These are phyloP conservation scores for Sturmia bella DNA, from an alignment of 2,888 invertebrate species.

Conservation along the genomic window DNA sequence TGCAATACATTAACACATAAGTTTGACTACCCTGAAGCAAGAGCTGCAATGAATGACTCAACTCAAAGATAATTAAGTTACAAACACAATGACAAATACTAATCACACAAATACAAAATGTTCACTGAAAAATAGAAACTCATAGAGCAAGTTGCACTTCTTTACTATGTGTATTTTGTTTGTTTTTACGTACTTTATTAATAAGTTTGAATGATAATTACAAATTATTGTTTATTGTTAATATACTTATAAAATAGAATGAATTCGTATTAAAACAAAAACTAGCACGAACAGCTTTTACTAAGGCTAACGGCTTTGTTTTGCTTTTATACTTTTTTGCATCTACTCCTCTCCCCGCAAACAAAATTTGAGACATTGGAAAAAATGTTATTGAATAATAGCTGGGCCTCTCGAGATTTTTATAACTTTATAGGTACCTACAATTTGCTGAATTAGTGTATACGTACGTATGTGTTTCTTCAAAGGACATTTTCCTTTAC, in stretches of 20 bases:
- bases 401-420: no score
- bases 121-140: conserved; percentile 16
- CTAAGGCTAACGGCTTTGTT: conserved; percentile 55
- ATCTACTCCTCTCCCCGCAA: conserved; percentile 39
- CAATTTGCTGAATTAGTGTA: not conserved
- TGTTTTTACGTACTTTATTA: conserved; percentile 45
- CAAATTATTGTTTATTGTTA: conserved; percentile 47
- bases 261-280: conserved; percentile 40
- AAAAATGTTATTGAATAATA: no score
- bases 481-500: no score
- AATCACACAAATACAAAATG: conserved; percentile 3
- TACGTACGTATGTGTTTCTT: not conserved
- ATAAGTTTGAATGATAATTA: conserved; percentile 62
- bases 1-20: not conserved
- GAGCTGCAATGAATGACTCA: conserved; percentile 25
- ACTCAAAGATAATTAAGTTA: conserved; percentile 11
- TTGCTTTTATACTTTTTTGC: conserved; percentile 22
- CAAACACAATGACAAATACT: conserved; percentile 14
- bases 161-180: conserved; percentile 1
- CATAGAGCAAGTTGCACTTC: not conserved
- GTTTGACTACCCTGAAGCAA: conserved; percentile 7
- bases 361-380: not conserved
- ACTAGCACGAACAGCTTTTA: conserved; percentile 54
- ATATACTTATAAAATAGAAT: conserved; percentile 58
- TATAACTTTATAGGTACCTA: no score